Conservation (phyloP, 2,888 invertebrate genomes). For the Eudasyphora cyanicolor region DNA sequence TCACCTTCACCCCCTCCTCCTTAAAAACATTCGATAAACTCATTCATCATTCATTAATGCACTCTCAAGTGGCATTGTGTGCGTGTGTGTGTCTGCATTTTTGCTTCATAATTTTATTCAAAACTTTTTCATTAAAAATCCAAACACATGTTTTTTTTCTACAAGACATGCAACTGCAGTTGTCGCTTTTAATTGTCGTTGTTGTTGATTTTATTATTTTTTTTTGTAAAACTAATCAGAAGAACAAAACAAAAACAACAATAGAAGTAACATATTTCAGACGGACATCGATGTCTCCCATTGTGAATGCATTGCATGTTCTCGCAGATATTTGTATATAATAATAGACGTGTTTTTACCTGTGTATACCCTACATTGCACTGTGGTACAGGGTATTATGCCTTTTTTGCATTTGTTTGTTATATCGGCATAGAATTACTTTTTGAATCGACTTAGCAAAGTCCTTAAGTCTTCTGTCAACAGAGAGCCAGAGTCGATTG, state of each 20-base stretch:
- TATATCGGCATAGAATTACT: too few relatives aligned
- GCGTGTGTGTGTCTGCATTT: background rate
- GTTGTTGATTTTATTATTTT: background rate
- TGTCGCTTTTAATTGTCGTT: conserved; percentile 32
- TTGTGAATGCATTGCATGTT: conserved; percentile 52
- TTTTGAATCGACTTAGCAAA: too few relatives aligned
- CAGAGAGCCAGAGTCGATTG: too few relatives aligned
- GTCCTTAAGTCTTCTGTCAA: too few relatives aligned
- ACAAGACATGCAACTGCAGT: conserved; percentile 5
- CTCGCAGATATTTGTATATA: background rate
- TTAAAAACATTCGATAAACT: background rate
- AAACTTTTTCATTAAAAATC: conserved; percentile 41
- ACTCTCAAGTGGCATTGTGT: conserved; percentile 10
- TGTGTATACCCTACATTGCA: too few relatives aligned
- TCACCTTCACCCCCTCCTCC: too few relatives aligned
- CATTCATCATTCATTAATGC: conserved; percentile 20
- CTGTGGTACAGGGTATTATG: too few relatives aligned
- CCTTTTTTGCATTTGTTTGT: too few relatives aligned
- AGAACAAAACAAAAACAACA: background rate
- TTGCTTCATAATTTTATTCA: conserved; percentile 25
- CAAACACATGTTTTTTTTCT: conserved; percentile 59
- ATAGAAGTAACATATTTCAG: background rate
- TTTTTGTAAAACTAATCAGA: background rate
- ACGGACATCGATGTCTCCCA: conserved; percentile 47
- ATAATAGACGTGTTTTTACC: background rate